Evolutionary conservation across 1,140 invertebrate genomes (phyloP).

Genomic region (Goniozus legneri): DNA sequence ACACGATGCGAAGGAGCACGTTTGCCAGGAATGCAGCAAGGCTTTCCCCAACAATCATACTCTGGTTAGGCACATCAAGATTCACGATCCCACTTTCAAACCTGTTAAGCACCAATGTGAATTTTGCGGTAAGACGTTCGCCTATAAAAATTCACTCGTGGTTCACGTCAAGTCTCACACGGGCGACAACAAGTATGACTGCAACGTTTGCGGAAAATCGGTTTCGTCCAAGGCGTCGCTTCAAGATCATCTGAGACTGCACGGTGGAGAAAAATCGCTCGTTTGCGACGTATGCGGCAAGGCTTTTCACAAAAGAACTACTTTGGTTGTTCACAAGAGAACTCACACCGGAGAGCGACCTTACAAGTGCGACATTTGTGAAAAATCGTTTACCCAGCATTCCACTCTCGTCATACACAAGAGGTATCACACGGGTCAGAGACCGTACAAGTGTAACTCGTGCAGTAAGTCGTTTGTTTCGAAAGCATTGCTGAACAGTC

Average conservation of each 20-base stretch:
- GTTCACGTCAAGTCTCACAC: constrained; percentile 59
- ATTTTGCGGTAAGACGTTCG: constrained; percentile 50
- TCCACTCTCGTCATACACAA: constrained; percentile 60
- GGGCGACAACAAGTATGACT: constrained; percentile 74
- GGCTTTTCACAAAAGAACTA: constrained; percentile 64
- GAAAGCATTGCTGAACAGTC: constrained; percentile 40
- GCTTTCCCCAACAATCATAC: constrained; percentile 42
- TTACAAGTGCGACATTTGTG: constrained; percentile 73
- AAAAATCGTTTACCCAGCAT: constrained; percentile 75
- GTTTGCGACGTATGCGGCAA: constrained; percentile 74
- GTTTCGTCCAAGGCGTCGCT: constrained; percentile 44
- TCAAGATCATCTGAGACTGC: constrained; percentile 57
- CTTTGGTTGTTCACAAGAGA: constrained; percentile 64
- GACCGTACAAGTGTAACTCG: constrained; percentile 57
- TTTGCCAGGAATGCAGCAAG: constrained; percentile 35
- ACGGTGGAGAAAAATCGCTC: constrained; percentile 59
- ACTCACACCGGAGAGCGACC: constrained; percentile 71
- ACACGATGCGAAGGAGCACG: constrained; percentile 42
- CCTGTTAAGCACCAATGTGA: constrained; percentile 49
- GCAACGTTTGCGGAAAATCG: constrained; percentile 63
- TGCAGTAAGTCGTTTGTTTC: constrained; percentile 59
- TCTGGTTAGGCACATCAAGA: constrained; percentile 49
- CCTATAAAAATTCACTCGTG: constrained; percentile 48
- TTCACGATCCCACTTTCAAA: constrained; percentile 52
- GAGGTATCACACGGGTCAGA: constrained; percentile 68